Base-by-base conservation (phyloP, 2,888 invertebrate genomes). In the Drosophila monieri region DNA sequence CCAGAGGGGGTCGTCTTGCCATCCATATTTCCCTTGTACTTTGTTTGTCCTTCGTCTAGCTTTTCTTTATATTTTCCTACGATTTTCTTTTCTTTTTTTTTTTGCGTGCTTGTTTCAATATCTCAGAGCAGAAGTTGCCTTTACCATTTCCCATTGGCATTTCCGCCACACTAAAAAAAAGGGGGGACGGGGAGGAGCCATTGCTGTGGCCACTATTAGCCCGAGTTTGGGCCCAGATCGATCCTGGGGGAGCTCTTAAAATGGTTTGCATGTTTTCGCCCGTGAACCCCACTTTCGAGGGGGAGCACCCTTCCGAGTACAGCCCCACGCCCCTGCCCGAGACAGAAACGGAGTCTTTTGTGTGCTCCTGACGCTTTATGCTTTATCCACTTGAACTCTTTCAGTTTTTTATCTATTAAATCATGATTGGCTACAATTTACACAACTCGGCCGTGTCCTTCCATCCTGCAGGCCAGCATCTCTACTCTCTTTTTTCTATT, bases 391-490 rank as follows among this genome's bases (percentile, higher is more conserved):
- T 81, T 81, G 81, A 85, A 81, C 81, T 81, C 85, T 85, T 81
- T 79, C 77, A 77, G 79, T 76, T 73, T 79, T 85, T 80, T 84
- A 86, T 83, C 83, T 83, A 83, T 83, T 83, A 83, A 86, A 86
- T 83, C 83, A 86, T 83, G 83, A 83, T 83, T 83, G 86, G 86
- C 85, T 78, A 78, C 86, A 86, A 84, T 86, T 80, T 86, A 78
- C 73, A 80, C 77, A 81, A 85, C 80, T 85, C 83, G 77, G 64
- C 67, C 57, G 53, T 53, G 65, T 48, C 48, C 48, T 52, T 52
- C 14, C 12, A 52, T 37, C 12, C 35, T 6, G 32, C 32, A 35
- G n/a, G n/a, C 27, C 27, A 9, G 2, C 12, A 18, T 14, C 35
- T 5, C n/a, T n/a, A 35, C 6, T 35, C 14, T 35, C 2, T 35